Conservation (phyloP, 1,140 invertebrate species). For the Magallana angulata region DNA sequence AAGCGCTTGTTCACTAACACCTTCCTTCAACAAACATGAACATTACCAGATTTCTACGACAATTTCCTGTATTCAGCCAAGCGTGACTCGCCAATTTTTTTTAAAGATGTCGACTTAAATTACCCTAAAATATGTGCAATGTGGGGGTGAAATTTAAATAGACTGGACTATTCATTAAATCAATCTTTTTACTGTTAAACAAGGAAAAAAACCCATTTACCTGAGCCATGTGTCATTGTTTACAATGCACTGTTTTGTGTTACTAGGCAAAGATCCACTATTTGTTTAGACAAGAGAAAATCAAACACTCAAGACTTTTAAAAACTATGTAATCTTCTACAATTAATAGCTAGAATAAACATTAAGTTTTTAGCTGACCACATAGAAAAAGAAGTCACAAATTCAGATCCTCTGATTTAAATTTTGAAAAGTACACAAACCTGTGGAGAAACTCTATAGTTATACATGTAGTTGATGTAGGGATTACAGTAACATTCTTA, state of each 20-base stretch:
- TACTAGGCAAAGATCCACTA: neutral
- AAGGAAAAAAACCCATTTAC: neutral
- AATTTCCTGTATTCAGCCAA: conserved; percentile 28
- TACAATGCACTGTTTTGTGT: conserved; percentile 7
- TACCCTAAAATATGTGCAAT: conserved; percentile 22
- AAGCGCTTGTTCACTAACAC: neutral
- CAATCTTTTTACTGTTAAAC: neutral
- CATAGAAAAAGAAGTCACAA: neutral
- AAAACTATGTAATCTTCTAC: conserved; percentile 7
- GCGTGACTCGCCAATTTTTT: neutral
- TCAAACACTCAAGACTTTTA: conserved; percentile 2
- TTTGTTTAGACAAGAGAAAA: neutral
- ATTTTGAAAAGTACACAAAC: too few species aligned
- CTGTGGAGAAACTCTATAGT: too few species aligned
- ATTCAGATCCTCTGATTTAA: too few species aligned
- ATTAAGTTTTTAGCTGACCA: neutral
- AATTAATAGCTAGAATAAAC: conserved; percentile 4
- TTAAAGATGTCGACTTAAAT: neutral
- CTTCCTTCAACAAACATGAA: conserved; percentile 1
- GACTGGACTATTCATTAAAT: conserved; percentile 4
- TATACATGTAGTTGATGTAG: too few species aligned
- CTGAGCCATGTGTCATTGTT: neutral
- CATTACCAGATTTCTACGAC: neutral
- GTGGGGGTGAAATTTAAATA: conserved; percentile 30
- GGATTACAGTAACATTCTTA: too few species aligned